Evolutionary conservation across 2,113 vertebrate genomes (phyloP).

Genomic region (Vulpes vulpes): DNA sequence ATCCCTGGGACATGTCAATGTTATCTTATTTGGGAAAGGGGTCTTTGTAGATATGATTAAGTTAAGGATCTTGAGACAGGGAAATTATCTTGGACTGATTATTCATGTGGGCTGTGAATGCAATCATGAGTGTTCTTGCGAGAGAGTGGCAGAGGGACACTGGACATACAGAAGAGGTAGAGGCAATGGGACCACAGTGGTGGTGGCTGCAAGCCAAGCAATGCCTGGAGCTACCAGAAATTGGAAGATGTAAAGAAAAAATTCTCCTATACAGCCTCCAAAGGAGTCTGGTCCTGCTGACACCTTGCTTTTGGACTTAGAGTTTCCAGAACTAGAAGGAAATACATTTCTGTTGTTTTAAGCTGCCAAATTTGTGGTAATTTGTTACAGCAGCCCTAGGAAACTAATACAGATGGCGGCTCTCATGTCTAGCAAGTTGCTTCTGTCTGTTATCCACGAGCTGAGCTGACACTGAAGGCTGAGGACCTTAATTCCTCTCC

Average conservation of each 20-base stretch:
- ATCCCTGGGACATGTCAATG: background rate
- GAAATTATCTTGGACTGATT: background rate
- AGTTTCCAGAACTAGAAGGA: background rate
- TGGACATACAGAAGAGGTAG: background rate
- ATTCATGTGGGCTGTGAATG: background rate
- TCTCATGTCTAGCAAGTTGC: background rate
- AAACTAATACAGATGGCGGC: background rate
- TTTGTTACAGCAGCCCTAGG: background rate
- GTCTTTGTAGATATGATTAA: background rate
- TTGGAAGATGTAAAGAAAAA: background rate
- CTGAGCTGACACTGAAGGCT: background rate
- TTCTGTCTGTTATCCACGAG: background rate
- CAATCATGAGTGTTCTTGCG: background rate
- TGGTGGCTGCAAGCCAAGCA: background rate
- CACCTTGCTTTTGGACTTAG: background rate
- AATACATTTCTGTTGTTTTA: background rate
- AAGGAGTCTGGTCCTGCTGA: background rate
- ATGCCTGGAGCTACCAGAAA: background rate
- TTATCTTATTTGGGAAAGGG: background rate
- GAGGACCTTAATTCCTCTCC: background rate
- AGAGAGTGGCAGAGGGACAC: background rate
- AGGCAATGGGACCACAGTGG: background rate
- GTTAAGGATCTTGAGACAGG: background rate
- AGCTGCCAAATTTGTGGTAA: background rate
- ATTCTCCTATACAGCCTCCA: background rate